Base-by-base conservation (phyloP, 1,140 invertebrate genomes). In the Brachionus koreanus region DNA sequence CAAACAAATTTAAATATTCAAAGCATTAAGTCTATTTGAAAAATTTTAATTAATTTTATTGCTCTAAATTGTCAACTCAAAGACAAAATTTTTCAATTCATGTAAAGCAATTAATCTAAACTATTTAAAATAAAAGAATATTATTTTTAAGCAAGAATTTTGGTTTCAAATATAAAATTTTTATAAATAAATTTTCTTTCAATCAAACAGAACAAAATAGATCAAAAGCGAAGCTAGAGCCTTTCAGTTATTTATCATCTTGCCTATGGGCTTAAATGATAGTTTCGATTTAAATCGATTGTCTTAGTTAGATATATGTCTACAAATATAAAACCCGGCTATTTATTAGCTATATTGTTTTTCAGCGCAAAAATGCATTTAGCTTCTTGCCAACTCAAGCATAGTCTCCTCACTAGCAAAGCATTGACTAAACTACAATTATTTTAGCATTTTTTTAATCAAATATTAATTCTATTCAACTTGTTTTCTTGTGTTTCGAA, bases 1-100 rank as follows among this genome's bases (percentile, higher is more conserved):
- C 49, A 57, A 57, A 57, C 5, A 57, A 57, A 57, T 57, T 57
- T 57, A 57, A 57, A 57, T 57, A 57, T 57, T 57, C 49, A 57
- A 19, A 57, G 49, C 49, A 57, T 19, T 57, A 19, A 57, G 49
- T 57, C 19, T 57, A 57, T 57, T 57, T 57, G n/a, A 19, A 57
- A 57, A 23, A 57, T 57, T 57, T 57, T 57, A 57, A 57, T 57
- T 57, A 57, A 57, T 57, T 57, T 57, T 57, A 57, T 57, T 7
- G n/a, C 49, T 57, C 19, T 57, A 16, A 57, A 57, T 57, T 57
- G 49, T 57, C 49, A 57, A 19, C 49, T 19, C 3, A 9, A 23
- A 57, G 49, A 57, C 49, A 52, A 16, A 52, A 16, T 23, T 57
- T 23, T 57, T 23, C 19, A 19, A 23, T 9, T n/a, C 49, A 57